Conservation (phyloP, 1,140 invertebrate genomes). For the Fragariocoptes setiger region DNA sequence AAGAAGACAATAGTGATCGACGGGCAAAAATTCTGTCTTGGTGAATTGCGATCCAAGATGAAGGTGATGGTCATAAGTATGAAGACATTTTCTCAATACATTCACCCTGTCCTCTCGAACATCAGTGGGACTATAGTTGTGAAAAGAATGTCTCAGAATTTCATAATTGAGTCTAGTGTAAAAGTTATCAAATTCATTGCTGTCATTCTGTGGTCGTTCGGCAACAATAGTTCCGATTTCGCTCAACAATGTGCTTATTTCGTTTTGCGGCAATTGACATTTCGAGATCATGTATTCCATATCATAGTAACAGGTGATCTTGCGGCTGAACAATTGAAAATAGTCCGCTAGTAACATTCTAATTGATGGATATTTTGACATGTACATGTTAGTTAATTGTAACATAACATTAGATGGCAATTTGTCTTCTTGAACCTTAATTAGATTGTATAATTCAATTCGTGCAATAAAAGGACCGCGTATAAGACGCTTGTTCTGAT, state of each 20-base stretch:
- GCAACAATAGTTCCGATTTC: neutral
- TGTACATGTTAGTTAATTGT: neutral
- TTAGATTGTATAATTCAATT: neutral
- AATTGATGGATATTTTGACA: neutral
- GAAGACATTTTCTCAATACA: slow-evolving; percentile 13
- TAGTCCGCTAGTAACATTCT: neutral
- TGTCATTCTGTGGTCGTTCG: neutral
- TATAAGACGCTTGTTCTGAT: slow-evolving; percentile 14
- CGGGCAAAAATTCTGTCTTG: slow-evolving; percentile 22
- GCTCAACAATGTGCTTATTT: neutral
- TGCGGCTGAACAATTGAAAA: neutral
- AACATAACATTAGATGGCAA: neutral
- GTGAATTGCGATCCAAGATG: slow-evolving; percentile 18
- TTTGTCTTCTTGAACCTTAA: slow-evolving; percentile 5
- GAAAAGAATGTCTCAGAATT: neutral
- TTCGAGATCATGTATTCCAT: slow-evolving; percentile 1
- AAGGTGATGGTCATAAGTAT: slow-evolving; percentile 15
- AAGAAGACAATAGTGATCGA: slow-evolving; percentile 39
- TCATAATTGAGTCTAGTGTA: neutral
- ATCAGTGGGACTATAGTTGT: neutral
- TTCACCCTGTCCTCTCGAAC: slow-evolving; percentile 4
- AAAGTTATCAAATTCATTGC: neutral
- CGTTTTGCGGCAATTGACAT: neutral
- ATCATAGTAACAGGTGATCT: neutral
- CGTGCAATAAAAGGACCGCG: neutral